These are phyloP conservation scores for Hemiprocne comata DNA, from an alignment of 2,113 vertebrate species.

Conservation along the genomic window DNA sequence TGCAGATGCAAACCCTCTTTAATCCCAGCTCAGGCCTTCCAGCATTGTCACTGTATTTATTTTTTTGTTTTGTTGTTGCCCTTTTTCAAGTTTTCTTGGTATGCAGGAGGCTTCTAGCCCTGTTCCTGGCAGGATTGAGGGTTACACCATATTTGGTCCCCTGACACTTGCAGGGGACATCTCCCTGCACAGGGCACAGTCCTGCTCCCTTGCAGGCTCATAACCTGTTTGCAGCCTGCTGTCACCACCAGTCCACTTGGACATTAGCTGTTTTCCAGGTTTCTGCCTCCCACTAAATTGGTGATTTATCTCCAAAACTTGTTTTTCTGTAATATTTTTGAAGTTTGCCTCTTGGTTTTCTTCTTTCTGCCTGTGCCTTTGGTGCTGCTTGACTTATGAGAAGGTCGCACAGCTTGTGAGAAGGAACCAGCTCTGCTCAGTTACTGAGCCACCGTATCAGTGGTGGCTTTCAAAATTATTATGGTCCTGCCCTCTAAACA, in stretches of 20 bases:
- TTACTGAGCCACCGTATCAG: background rate
- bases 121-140: too few relatives aligned
- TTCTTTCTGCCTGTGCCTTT: rapidly evolving
- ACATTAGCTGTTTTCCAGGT: background rate
- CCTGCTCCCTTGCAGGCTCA: background rate
- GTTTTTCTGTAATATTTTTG: background rate
- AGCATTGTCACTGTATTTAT: too few relatives aligned
- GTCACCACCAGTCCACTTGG: background rate
- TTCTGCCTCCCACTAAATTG: background rate
- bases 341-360: background rate
- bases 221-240: rapidly evolving
- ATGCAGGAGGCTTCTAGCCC: too few relatives aligned
- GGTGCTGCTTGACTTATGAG: rapidly evolving
- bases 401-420: background rate
- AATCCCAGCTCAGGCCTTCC: too few relatives aligned
- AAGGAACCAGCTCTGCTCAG: background rate
- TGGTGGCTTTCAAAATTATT: background rate
- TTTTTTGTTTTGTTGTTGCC: background rate
- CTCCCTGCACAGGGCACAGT: too few relatives aligned
- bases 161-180: too few relatives aligned
- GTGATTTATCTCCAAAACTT: background rate
- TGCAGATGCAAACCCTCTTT: too few relatives aligned
- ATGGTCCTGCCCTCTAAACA: background rate
- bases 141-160: too few relatives aligned
- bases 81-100: background rate